These are phyloP conservation scores for Protobothrops flavoviridis DNA, from an alignment of 2,113 vertebrate genomes.

Conservation along the genomic window DNA sequence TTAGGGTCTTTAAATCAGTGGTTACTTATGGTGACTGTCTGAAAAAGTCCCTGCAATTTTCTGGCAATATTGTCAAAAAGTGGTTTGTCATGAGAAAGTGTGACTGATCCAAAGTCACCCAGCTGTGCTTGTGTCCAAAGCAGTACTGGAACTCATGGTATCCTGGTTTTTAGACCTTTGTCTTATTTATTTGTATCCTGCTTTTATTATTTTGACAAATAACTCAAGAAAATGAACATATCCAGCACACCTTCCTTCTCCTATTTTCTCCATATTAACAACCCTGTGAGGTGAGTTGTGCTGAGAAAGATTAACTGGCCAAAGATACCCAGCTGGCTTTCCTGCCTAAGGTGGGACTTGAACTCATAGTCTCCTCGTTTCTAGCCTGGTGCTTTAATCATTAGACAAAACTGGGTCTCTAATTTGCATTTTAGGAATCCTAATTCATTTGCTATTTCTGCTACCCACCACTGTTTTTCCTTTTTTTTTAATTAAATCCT, in stretches of 20 bases:
- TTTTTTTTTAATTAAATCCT: not conserved
- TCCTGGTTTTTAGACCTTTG: not conserved
- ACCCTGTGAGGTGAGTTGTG: not conserved
- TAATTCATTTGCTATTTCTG: not conserved
- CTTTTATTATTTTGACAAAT: not conserved
- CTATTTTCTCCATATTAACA: not conserved
- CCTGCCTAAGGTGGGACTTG: not conserved
- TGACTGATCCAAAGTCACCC: not conserved
- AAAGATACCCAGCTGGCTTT: not conserved
- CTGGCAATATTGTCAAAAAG: not conserved
- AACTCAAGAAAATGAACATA: not conserved
- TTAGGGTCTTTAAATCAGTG: not conserved
- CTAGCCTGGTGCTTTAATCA: not conserved
- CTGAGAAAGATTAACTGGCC: not conserved
- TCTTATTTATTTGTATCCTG: not conserved
- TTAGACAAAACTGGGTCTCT: not conserved
- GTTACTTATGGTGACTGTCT: not conserved
- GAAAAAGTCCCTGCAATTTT: not conserved
- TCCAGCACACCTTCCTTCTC: not conserved
- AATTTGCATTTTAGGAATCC: not conserved
- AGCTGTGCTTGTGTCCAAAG: not conserved
- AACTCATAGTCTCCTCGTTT: not conserved
- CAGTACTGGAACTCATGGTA: not conserved
- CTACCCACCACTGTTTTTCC: not conserved
- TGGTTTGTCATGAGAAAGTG: not conserved